Evolutionary conservation across 2,888 invertebrate genomes (phyloP).

Genomic region (Conus canariensis): DNA sequence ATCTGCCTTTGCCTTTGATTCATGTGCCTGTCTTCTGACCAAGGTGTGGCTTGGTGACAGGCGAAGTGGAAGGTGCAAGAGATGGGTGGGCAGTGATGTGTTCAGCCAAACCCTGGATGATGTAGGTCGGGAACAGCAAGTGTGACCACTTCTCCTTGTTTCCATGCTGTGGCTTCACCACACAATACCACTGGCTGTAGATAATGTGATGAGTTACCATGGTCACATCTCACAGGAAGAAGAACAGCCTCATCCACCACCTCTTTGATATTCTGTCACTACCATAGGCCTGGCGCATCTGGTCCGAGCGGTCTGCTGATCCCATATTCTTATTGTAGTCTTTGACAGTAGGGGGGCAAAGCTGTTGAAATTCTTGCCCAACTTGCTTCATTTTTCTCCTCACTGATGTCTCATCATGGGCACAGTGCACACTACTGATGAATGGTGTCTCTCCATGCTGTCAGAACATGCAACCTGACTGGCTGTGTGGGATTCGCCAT

Average conservation of each 20-base stretch:
- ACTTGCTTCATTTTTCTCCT: not conserved
- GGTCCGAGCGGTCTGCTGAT: not conserved
- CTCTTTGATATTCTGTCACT: slow-evolving; percentile 2
- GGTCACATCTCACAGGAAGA: slow-evolving; percentile 12
- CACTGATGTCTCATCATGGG: not conserved
- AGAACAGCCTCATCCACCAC: slow-evolving; percentile 2
- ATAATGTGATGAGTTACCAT: slow-evolving; percentile 6
- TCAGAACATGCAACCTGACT: not conserved
- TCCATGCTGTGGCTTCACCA: not conserved
- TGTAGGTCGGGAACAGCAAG: not conserved
- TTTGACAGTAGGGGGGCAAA: not conserved
- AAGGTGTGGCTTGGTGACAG: not conserved
- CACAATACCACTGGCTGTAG: not conserved
- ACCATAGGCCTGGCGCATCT: slow-evolving; percentile 20
- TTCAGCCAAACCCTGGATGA: not conserved
- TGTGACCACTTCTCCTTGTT: not conserved
- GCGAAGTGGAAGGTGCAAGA: not conserved
- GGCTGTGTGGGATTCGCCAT: slow-evolving; percentile 20
- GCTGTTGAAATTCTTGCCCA: not conserved
- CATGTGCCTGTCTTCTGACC: not conserved
- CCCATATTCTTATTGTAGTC: slow-evolving; percentile 22
- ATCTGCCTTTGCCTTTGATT: not conserved
- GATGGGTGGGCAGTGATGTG: not conserved
- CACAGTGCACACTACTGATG: not conserved
- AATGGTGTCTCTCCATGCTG: slow-evolving; percentile 21